These are phyloP conservation scores for Ameiurus melas DNA, from an alignment of 2,113 vertebrate genomes.

Conservation along the genomic window DNA sequence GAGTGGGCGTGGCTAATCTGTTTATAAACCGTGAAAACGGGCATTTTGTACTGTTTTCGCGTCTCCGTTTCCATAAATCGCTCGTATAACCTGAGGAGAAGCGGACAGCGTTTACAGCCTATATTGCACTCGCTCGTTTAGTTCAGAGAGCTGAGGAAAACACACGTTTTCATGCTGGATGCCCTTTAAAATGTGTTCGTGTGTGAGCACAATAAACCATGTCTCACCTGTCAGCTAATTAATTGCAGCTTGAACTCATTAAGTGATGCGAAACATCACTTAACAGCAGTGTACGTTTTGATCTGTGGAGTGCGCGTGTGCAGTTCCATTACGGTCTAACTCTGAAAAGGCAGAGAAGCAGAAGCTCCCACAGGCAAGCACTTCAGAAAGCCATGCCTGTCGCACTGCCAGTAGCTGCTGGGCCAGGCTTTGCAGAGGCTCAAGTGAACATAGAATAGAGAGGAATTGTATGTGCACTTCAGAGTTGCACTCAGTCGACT, in stretches of 20 bases:
- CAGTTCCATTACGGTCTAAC: slow-evolving; percentile 5
- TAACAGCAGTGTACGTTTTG: slow-evolving; percentile 24
- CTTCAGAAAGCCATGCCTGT: not conserved
- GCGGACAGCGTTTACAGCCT: no score
- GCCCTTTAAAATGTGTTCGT: not conserved
- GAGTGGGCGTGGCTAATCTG: not conserved
- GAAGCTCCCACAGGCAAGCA: not conserved
- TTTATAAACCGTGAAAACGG: not conserved
- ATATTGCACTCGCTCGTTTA: not conserved
- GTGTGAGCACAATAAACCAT: not conserved
- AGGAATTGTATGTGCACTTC: not conserved
- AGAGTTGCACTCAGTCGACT: not conserved
- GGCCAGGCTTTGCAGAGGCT: slow-evolving; percentile 6
- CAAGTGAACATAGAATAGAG: not conserved
- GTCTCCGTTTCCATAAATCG: not conserved
- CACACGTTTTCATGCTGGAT: no score
- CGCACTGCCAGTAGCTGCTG: not conserved
- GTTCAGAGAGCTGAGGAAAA: not conserved
- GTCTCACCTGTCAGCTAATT: slow-evolving; percentile 12
- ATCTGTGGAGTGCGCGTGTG: slow-evolving; percentile 1
- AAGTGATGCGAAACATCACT: slow-evolving; percentile 22
- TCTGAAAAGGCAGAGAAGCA: not conserved
- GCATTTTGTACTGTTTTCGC: not conserved
- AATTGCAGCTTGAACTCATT: slow-evolving; percentile 32
- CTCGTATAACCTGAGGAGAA: not conserved